A percentile compares a stretch with the other conserved stretches of the same genome.
Conservation (phyloP, 2,113 vertebrate species). For the Furnarius figulus region DNA sequence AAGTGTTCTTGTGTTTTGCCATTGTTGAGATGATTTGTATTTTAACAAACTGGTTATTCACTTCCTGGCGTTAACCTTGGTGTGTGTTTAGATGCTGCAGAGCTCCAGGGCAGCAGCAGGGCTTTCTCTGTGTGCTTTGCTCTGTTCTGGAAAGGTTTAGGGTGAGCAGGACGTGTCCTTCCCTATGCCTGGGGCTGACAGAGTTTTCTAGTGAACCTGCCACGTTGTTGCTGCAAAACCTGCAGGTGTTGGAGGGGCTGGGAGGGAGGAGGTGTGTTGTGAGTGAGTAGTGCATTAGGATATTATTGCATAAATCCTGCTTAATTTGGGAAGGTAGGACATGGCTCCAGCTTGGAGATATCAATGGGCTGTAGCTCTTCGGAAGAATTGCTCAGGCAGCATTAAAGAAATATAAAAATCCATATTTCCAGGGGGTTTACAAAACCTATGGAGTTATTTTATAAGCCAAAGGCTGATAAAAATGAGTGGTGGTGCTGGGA, state of each 20-base stretch:
- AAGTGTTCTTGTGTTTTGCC: neutral
- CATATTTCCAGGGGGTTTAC: neutral
- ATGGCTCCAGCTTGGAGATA: neutral
- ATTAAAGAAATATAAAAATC: neutral
- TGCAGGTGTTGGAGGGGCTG: neutral
- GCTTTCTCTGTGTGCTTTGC: neutral
- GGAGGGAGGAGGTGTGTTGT: too few species aligned
- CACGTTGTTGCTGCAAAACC: rapidly evolving
- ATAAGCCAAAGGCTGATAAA: neutral
- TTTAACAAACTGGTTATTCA: neutral
- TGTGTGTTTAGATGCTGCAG: neutral
- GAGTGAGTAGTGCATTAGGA: neutral
- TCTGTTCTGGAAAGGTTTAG: neutral
- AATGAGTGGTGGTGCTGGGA: neutral
- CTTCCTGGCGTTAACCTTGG: neutral
- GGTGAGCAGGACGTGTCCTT: neutral
- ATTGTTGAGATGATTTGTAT: neutral
- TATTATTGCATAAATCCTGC: neutral
- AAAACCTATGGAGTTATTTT: neutral
- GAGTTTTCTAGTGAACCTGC: neutral
- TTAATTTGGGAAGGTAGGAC: neutral
- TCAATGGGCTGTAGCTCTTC: rapidly evolving
- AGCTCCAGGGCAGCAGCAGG: neutral
- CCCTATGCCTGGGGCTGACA: neutral
- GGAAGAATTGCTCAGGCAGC: neutral